phyloP scores from a whole-genome alignment of 2,113 vertebrate species.

The Sceloporus undulatus region DNA sequence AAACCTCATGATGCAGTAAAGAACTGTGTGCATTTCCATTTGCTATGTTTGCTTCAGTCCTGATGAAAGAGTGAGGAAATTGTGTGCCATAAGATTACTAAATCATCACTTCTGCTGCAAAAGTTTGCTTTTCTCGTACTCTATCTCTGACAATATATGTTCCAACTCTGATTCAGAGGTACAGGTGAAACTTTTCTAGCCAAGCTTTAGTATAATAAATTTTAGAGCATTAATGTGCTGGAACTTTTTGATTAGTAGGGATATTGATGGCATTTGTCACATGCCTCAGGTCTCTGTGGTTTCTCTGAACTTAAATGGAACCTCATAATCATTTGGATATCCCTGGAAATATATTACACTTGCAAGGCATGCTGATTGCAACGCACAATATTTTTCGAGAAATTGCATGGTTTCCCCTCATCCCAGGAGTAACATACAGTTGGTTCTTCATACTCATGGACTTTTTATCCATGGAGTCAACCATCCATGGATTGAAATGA shows the following conservation, averaged over 20 bases:
- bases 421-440: too few species aligned
- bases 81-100: not conserved
- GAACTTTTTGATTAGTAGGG: not conserved
- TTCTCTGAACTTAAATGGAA: not conserved
- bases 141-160: not conserved
- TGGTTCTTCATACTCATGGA: too few species aligned
- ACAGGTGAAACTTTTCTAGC: not conserved
- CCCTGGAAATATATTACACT: too few species aligned
- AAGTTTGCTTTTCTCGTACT: not conserved
- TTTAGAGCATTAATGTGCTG: not conserved
- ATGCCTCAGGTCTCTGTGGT: not conserved
- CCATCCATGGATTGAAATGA: too few species aligned
- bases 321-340: too few species aligned
- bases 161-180: not conserved
- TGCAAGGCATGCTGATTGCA: too few species aligned
- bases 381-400: too few species aligned
- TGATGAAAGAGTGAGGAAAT: slow-evolving; percentile 27
- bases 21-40: slow-evolving; percentile 57
- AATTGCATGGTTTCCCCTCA: too few species aligned
- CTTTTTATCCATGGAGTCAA: too few species aligned
- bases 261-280: not conserved
- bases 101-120: not conserved
- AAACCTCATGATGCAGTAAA: slow-evolving; percentile 3
- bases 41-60: slow-evolving; percentile 35
- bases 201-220: not conserved